A percentile compares a stretch with the other conserved stretches of the same genome.
Conservation (phyloP, 2,113 vertebrate genomes). For the Crocuta crocuta region DNA sequence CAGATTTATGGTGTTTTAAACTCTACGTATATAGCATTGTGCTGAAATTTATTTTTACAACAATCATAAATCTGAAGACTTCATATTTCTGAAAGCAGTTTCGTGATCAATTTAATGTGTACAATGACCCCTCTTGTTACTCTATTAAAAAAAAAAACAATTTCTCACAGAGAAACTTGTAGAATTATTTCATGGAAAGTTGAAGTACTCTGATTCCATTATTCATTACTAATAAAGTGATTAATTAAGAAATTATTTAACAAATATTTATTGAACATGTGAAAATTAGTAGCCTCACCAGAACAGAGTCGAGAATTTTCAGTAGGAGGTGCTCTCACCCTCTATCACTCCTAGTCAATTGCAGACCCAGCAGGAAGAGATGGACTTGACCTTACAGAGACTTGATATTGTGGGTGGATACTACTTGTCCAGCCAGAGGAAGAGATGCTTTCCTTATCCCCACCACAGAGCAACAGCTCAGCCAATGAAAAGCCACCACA, state of each 20-base stretch:
- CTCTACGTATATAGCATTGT: not conserved
- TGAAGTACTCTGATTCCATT: conserved; percentile 14
- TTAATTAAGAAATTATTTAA: conserved; percentile 56
- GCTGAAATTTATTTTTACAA: conserved; percentile 17
- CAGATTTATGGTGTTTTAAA: conserved; percentile 6
- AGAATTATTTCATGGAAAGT: not conserved
- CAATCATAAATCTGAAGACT: not conserved
- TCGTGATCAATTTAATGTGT: conserved; percentile 37
- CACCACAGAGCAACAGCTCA: not conserved
- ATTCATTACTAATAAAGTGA: conserved; percentile 20
- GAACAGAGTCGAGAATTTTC: not conserved
- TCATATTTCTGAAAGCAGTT: conserved; percentile 7
- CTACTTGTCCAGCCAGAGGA: not conserved
- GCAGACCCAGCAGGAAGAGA: not conserved
- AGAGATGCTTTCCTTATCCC: not conserved
- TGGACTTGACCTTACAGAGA: not conserved
- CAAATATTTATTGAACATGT: not conserved
- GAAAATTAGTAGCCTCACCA: not conserved
- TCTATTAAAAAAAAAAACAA: conserved; percentile 39
- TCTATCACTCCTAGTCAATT: not conserved
- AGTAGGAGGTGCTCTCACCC: not conserved
- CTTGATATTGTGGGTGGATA: not conserved
- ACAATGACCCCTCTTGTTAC: not conserved
- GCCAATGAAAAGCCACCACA: not conserved
- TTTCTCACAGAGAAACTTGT: conserved; percentile 39